These are phyloP conservation scores for Oscheius sp. DNA, from an alignment of 2,888 invertebrate species.

Conservation along the genomic window DNA sequence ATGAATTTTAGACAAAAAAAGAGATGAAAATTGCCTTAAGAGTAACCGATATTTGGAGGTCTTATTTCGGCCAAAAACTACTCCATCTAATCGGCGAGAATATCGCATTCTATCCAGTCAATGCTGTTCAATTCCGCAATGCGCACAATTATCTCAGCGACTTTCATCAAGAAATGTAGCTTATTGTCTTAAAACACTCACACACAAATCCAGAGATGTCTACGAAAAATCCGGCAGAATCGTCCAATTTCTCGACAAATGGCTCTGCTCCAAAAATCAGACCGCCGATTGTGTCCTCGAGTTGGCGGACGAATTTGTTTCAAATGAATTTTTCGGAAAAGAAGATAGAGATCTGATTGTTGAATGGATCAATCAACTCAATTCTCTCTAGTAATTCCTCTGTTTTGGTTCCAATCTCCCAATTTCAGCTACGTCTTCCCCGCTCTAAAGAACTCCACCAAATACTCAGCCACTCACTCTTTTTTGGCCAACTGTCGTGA, in stretches of 20 bases:
- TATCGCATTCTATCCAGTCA: slow-evolving; percentile 47
- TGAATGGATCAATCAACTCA: slow-evolving; percentile 31
- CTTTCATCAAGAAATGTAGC: slow-evolving; percentile 39
- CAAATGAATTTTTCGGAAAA: slow-evolving; percentile 30
- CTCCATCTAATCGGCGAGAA: slow-evolving; percentile 45
- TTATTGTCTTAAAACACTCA: not conserved
- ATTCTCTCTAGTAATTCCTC: no score
- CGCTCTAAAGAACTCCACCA: no score
- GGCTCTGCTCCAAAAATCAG: slow-evolving; percentile 30
- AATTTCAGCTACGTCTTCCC: no score
- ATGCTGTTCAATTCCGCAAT: slow-evolving; percentile 50
- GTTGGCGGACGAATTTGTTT: slow-evolving; percentile 17
- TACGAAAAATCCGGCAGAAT: slow-evolving; percentile 43
- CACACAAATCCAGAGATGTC: slow-evolving; percentile 31
- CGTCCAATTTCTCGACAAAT: slow-evolving; percentile 33
- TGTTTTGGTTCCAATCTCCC: no score
- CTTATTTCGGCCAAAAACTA: slow-evolving; percentile 46
- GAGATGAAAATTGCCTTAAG: no score
- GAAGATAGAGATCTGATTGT: slow-evolving; percentile 30
- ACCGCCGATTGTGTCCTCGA: slow-evolving; percentile 32
- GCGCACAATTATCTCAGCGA: slow-evolving; percentile 49
- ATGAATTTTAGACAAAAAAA: not conserved
- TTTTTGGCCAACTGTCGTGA: not conserved
- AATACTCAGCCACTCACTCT: no score
- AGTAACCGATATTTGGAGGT: slow-evolving; percentile 54